Base-by-base conservation (phyloP, 1,140 invertebrate species). In the Nilaparvata lugens region DNA sequence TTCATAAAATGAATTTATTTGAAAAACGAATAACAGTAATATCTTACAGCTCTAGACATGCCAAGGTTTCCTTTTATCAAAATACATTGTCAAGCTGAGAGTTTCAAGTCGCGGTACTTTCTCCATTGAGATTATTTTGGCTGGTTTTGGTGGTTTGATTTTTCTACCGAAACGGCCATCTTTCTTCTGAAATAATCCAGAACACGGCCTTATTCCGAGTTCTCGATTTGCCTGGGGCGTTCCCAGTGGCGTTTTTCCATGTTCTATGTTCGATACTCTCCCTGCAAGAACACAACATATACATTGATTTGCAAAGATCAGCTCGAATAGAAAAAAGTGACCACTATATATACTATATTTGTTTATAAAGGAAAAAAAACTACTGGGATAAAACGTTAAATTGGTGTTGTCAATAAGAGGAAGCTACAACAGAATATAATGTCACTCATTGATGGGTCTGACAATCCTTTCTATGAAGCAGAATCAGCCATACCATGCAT, bases 141-240 rank as follows among this genome's bases (percentile, higher is more conserved):
- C 69, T 0, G 85, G 82, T 18, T 83, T 83, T 14, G 79, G 74
- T 56, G 75, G 79, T 62, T 76, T 80, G 42, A 97, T 87, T 78
- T 98, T 98, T 13, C 94, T 79, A 9, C 96, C 96, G 74, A 85
- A 82, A 62, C 84, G 81, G 9, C 95, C 95, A 62, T 82, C 82
- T 75, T 99, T 98, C 9, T 90, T 80, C 58, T 98, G 89, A 89
- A 89, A 96, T 19, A 91, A 76, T n/a, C 96, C 96, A 31, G 91
- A 94, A 18, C 88, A 78, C 2, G 92, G 95, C 25, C 95, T 78
- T 71, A 91, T 88, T 4, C 95, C 94, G 9, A 95, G 75, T 79
- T 89, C 87, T 23, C 94, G 77, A 68, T 85, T 85, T 42, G 81
- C 80, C 65, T 94, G 87, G 0, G 91, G 83, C 62, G 88, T 93